Conservation (phyloP, 2,888 invertebrate genomes). For the Raillietiella orientalis region DNA sequence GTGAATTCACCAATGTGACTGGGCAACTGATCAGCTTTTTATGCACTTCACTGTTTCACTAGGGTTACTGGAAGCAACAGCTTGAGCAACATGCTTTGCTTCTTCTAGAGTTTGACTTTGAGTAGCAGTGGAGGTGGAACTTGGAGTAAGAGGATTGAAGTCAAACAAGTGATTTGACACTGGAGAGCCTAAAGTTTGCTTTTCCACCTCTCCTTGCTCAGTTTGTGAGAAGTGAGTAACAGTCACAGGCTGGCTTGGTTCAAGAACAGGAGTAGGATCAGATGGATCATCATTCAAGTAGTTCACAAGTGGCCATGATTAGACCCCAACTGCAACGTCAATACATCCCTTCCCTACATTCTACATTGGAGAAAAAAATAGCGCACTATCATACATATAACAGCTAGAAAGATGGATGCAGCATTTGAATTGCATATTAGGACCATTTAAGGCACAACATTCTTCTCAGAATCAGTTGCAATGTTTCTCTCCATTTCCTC, state of each 20-base stretch:
- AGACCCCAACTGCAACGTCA: slow-evolving; percentile 28
- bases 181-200: no score
- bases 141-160: no score
- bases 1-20: no score
- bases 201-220: slow-evolving; percentile 18
- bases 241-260: slow-evolving; percentile 16
- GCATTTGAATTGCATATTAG: not conserved
- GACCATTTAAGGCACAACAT: slow-evolving; percentile 1
- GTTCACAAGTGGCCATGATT: slow-evolving; percentile 8
- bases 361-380: not conserved
- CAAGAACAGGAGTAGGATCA: slow-evolving; percentile 5
- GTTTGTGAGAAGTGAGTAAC: slow-evolving; percentile 23
- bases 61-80: no score
- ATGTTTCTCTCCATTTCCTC: slow-evolving; percentile 20
- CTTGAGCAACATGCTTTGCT: no score
- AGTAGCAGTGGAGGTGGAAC: no score
- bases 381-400: not conserved
- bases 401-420: not conserved
- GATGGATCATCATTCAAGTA: slow-evolving; percentile 5
- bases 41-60: no score
- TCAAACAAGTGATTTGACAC: no score
- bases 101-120: no score
- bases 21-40: no score
- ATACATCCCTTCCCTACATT: slow-evolving; percentile 28
- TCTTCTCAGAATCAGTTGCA: not conserved